Base-by-base conservation (phyloP, 2,888 invertebrate genomes). In the Chelonus formosanus region DNA sequence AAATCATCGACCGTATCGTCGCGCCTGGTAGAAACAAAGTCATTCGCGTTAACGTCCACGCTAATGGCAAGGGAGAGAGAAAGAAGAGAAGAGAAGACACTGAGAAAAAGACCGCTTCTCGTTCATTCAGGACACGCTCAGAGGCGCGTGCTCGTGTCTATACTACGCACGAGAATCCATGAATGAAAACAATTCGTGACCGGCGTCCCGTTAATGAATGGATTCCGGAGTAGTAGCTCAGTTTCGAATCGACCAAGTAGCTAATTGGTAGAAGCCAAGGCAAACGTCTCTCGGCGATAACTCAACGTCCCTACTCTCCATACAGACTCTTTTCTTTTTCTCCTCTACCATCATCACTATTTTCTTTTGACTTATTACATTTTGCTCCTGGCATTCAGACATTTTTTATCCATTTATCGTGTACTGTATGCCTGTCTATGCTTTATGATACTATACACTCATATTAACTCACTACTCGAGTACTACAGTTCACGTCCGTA, bases 121-220 rank as follows among this genome's bases (percentile, higher is more conserved):
- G 71, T 71, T 73, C 71, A 73, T 73, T 73, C 73, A 68, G 69
- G 70, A 71, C 73, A 71, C 69, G 70, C 70, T 72, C 69, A 61
- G 64, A 60, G 58, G 62, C 68, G 63, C 68, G 63, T 65, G 68
- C 63, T 62, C 63, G 64, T 63, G 70, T 60, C 69, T 66, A 65
- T 69, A 65, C 65, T 70, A 64, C 76, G 74, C 75, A 73, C 74
- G 75, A 74, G 74, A 75, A 78, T 78, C 77, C 75, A 80, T 83
- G 81, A 83, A 82, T 82, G 82, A 81, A 82, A 80, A 79, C 78
- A 79, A 78, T 79, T 79, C 74, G 76, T 76, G 74, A 75, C 76
- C 78, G 75, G 72, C 73, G 75, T 77, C 74, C 77, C 76, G 74
- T 78, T 80, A 80, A 79, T 76, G 76, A 79, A 79, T 76, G 76